These are phyloP conservation scores for Drosophila conformis DNA, from an alignment of 2,888 invertebrate species.

Conservation along the genomic window DNA sequence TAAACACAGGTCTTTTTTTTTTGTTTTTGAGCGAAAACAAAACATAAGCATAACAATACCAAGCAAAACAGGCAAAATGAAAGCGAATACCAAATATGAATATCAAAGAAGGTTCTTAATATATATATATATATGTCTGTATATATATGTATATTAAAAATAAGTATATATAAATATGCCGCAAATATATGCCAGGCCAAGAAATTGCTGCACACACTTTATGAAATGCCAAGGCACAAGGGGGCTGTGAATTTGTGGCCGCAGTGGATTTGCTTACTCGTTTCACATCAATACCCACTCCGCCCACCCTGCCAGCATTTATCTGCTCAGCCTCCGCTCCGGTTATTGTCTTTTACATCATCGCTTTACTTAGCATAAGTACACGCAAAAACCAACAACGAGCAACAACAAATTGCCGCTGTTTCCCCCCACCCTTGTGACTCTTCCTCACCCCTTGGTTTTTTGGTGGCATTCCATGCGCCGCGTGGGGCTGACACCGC, in stretches of 20 bases:
- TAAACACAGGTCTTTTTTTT: constrained; percentile 21
- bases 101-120: constrained; percentile 58
- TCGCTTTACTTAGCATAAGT: constrained; percentile 79
- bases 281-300: constrained; percentile 30
- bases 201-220: constrained; percentile 74
- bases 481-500: constrained; percentile 68
- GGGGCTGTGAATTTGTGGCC: constrained; percentile 60
- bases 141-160: constrained; percentile 30
- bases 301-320: neutral
- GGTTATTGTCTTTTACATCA: constrained; percentile 79
- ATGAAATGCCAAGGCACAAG: constrained; percentile 62
- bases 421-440: neutral
- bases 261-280: constrained; percentile 66
- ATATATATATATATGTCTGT: constrained; percentile 16
- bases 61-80: constrained; percentile 47
- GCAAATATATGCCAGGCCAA: constrained; percentile 62
- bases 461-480: constrained; percentile 64
- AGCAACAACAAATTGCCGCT: constrained; percentile 68
- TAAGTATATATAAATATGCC: constrained; percentile 35
- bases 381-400: constrained; percentile 63
- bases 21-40: neutral
- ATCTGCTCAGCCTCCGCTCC: constrained; percentile 6
- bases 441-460: constrained; percentile 1
- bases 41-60: constrained; percentile 52
- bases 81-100: constrained; percentile 47